These are phyloP conservation scores for Apotomis turbidana DNA, from an alignment of 2,888 invertebrate species.

Conservation along the genomic window DNA sequence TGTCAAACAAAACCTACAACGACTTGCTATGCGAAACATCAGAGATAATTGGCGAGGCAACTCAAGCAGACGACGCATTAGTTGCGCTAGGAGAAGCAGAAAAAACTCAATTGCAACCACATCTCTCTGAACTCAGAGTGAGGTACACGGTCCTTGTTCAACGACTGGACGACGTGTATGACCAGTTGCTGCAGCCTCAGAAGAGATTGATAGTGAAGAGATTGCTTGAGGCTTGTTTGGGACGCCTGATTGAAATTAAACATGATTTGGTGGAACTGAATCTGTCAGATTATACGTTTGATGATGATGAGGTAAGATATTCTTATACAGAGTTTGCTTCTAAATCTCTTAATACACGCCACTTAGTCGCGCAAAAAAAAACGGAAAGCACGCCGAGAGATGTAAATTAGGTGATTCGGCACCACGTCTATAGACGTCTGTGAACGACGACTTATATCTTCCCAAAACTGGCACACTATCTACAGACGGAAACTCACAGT, in stretches of 20 bases:
- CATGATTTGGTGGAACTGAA: slow-evolving; percentile 94
- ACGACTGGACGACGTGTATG: slow-evolving; percentile 91
- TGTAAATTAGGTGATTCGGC: no score
- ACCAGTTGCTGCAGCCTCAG: slow-evolving; percentile 96
- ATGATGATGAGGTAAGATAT: slow-evolving; percentile 85
- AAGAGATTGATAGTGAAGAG: slow-evolving; percentile 91
- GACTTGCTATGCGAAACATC: slow-evolving; percentile 86
- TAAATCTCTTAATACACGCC: no score
- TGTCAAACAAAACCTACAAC: slow-evolving; percentile 91
- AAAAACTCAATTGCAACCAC: slow-evolving; percentile 83
- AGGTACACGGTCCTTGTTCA: slow-evolving; percentile 91
- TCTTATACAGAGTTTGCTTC: not conserved
- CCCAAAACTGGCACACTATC: no score
- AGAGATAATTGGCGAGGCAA: slow-evolving; percentile 81
- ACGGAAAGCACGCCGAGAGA: no score
- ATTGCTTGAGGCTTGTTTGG: slow-evolving; percentile 89
- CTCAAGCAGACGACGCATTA: slow-evolving; percentile 84
- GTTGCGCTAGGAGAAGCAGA: slow-evolving; percentile 86
- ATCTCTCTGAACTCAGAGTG: slow-evolving; percentile 89
- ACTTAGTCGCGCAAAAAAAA: no score
- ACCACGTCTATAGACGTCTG: no score
- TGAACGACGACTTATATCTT: no score
- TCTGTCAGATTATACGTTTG: slow-evolving; percentile 93
- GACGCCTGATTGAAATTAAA: slow-evolving; percentile 93
- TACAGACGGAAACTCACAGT: no score